Evolutionary conservation across 2,113 vertebrate species (phyloP), one percentile per base, ranked within the genome.

Genomic region (Hippoglossus stenolepis): DNA sequence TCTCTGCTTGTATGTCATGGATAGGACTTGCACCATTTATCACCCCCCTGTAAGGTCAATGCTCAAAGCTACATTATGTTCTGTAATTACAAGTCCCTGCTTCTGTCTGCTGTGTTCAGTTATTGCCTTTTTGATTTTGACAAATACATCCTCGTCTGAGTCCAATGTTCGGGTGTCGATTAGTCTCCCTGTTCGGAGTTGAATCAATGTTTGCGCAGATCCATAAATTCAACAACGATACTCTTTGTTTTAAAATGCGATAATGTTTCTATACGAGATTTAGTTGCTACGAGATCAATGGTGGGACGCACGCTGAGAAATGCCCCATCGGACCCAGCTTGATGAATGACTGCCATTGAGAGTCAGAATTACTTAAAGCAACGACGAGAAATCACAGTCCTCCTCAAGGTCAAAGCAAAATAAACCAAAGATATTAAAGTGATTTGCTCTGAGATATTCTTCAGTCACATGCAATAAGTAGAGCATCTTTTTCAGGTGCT

Each of bases 21-120:
- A 73, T 70, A 75, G 80, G 75, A 80, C 83, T 84, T 11, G 70
- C 58, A 40, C 87, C 92, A 93, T 95, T 92, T 76, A 94, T 94
- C 92, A 94, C 76, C 86, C 76, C 87, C 43, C 60, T 8, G 79
- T 90, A 85, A 91, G 93, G 93, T 94, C 92, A 92, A 80, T 24
- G 79, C 81, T 71, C 89, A 81, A 82, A 88, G 82, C 85, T 79
- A 77, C 87, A 87, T 63, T 84, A 75, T 81, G 79, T 75, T 87
- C 67, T 80, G 83, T 94, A 94, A 95, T 93, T 93, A 91, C 79
- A 65, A 56, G 75, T 90, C 80, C 28, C 64, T 23, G 31, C 5
- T 77, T 74, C 76, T 45, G 66, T 35, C 20, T 58, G 11, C 73
- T 70, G 7, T 68, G 78, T 82, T 77, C 75, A 31, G 28, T 58